Conservation (phyloP, 2,113 vertebrate genomes). For the Merops nubicus region DNA sequence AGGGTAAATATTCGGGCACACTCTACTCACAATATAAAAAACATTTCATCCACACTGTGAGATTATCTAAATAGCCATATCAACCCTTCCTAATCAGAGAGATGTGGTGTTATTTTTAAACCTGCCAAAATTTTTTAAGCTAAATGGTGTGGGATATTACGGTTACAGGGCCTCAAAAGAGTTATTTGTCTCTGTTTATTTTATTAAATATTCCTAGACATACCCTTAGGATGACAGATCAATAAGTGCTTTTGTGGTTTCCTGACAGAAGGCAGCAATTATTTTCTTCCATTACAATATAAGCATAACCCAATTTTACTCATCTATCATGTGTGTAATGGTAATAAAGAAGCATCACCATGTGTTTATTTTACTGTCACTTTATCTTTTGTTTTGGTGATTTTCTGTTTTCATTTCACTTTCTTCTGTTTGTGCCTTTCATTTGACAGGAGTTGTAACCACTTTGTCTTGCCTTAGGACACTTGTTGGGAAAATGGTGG, state of each 20-base stretch:
- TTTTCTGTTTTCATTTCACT: slow-evolving; percentile 56
- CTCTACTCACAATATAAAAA: slow-evolving; percentile 22
- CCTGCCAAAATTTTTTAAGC: slow-evolving; percentile 42
- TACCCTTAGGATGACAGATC: slow-evolving; percentile 73
- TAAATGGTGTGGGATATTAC: slow-evolving; percentile 59
- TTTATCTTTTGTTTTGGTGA: slow-evolving; percentile 58
- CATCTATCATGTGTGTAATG: slow-evolving; percentile 74
- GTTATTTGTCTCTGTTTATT: slow-evolving; percentile 79
- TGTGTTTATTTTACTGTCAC: slow-evolving; percentile 69
- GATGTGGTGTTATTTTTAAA: slow-evolving; percentile 67
- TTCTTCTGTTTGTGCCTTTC: slow-evolving; percentile 19
- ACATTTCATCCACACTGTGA: background rate
- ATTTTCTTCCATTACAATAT: slow-evolving; percentile 79
- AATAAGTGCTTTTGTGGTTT: slow-evolving; percentile 80
- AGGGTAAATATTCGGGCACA: slow-evolving; percentile 22
- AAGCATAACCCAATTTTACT: slow-evolving; percentile 75
- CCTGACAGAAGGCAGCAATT: slow-evolving; percentile 80
- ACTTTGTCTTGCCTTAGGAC: slow-evolving; percentile 19
- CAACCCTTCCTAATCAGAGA: slow-evolving; percentile 50
- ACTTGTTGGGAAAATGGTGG: background rate
- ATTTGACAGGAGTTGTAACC: slow-evolving; percentile 20
- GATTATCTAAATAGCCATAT: slow-evolving; percentile 47
- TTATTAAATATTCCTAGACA: slow-evolving; percentile 78
- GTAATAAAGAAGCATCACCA: slow-evolving; percentile 68
- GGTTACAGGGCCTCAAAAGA: slow-evolving; percentile 55